Evolutionary conservation across 2,888 invertebrate genomes (phyloP).

Genomic region (Schrankia costaestrigalis): DNA sequence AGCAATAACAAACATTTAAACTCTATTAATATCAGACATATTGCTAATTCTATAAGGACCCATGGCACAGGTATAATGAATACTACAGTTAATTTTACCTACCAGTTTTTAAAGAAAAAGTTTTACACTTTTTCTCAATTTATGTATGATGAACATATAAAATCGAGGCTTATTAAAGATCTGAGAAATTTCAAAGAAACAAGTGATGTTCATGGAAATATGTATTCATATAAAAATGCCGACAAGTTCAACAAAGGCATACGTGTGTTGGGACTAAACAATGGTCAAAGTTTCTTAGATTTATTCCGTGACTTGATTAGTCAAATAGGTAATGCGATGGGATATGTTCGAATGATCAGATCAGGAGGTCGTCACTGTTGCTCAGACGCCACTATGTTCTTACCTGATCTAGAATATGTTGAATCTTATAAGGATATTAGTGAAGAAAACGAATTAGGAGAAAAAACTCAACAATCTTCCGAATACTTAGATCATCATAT

Average conservation of each 20-base stretch:
- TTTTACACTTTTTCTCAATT: slow-evolving; percentile 98
- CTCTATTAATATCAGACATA: slow-evolving; percentile 96
- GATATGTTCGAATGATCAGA: slow-evolving; percentile 95
- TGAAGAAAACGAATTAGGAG: slow-evolving; percentile 80
- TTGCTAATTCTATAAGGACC: slow-evolving; percentile 97
- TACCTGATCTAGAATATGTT: slow-evolving; percentile 87
- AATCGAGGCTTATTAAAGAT: slow-evolving; percentile 95
- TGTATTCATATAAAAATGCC: slow-evolving; percentile 93
- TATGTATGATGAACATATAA: slow-evolving; percentile 98
- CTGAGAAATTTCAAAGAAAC: slow-evolving; percentile 90
- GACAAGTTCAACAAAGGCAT: slow-evolving; percentile 97
- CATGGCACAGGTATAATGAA: slow-evolving; percentile 98
- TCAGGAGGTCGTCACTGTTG: slow-evolving; percentile 96
- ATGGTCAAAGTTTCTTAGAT: slow-evolving; percentile 94
- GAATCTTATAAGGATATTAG: slow-evolving; percentile 82
- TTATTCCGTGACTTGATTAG: slow-evolving; percentile 95
- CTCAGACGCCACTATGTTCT: slow-evolving; percentile 93
- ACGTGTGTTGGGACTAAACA: slow-evolving; percentile 89
- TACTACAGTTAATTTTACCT: slow-evolving; percentile 95
- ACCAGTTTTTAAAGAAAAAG: slow-evolving; percentile 96
- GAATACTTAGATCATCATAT: slow-evolving; percentile 89
- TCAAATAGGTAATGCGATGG: slow-evolving; percentile 98
- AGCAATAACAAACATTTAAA: slow-evolving; percentile 96
- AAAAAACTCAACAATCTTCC: slow-evolving; percentile 83
- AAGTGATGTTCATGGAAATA: slow-evolving; percentile 82